Evolutionary conservation across 2,888 invertebrate genomes (phyloP).

Genomic region (Lymantria dispar): DNA sequence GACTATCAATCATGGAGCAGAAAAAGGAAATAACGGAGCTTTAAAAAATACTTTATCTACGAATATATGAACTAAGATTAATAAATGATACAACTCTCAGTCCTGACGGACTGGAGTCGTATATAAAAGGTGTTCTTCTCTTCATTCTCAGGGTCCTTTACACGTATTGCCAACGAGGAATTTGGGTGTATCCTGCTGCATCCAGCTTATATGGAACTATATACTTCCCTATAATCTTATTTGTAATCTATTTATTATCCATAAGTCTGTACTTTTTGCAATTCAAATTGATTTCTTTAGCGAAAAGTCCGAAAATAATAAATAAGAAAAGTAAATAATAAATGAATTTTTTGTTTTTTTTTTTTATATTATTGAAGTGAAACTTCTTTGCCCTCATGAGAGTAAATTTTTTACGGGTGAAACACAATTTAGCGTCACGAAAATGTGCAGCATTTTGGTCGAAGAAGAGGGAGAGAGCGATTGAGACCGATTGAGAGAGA

Average conservation of each 20-base stretch:
- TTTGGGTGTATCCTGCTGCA: slow-evolving; percentile 60
- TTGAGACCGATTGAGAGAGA: no score
- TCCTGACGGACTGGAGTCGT: no score
- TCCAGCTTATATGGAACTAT: slow-evolving; percentile 41
- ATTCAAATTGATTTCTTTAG: slow-evolving; percentile 34
- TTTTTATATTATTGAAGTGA: neutral
- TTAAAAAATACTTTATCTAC: no score
- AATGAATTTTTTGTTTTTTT: neutral
- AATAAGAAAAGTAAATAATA: slow-evolving; percentile 7
- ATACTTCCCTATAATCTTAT: slow-evolving; percentile 38
- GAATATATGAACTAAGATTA: no score
- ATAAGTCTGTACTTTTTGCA: slow-evolving; percentile 22
- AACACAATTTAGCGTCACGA: no score
- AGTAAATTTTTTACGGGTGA: no score
- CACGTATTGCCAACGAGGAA: slow-evolving; percentile 35
- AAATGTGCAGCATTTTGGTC: no score
- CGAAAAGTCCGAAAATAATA: slow-evolving; percentile 11
- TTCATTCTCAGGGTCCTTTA: slow-evolving; percentile 52
- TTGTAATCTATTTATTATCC: slow-evolving; percentile 24
- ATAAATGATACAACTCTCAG: no score
- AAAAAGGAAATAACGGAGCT: no score
- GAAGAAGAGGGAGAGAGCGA: no score
- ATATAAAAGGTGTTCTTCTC: neutral
- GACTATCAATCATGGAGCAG: no score
- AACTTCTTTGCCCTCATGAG: no score